Evolutionary conservation across 1,140 invertebrate genomes (phyloP).

Genomic region (Vollenhovia emeryi): DNA sequence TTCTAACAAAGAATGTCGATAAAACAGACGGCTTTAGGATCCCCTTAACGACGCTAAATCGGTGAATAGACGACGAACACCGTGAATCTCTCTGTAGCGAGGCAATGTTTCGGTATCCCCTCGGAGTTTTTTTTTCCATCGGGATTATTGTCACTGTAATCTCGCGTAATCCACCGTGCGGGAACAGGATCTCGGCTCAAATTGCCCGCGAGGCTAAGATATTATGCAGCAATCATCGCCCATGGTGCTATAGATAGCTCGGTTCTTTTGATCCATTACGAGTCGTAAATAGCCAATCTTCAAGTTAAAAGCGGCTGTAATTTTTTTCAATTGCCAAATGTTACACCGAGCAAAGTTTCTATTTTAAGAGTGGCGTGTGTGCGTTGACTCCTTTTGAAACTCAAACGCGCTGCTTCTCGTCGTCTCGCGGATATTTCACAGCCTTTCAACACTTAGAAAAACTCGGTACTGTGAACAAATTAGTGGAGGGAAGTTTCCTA

Average conservation of each 20-base stretch:
- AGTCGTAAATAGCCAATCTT: conserved; percentile 20
- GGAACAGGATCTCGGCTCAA: not conserved
- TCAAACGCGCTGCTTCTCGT: not conserved
- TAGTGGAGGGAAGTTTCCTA: too few species aligned
- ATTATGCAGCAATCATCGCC: not conserved
- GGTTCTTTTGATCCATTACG: not conserved
- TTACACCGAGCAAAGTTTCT: not conserved
- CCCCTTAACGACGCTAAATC: not conserved
- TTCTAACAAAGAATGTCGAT: too few species aligned
- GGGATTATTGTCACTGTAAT: not conserved
- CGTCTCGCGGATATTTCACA: not conserved
- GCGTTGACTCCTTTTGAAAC: not conserved
- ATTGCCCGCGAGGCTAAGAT: conserved; percentile 13
- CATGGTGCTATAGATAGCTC: conserved; percentile 4
- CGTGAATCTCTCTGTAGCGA: not conserved
- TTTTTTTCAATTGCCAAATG: not conserved
- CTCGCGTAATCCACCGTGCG: not conserved
- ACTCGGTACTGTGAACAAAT: not conserved
- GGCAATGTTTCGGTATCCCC: not conserved
- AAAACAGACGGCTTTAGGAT: too few species aligned
- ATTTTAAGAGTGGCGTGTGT: not conserved
- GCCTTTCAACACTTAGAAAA: not conserved
- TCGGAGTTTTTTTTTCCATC: not conserved
- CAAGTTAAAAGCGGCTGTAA: conserved; percentile 5
- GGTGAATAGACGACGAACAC: not conserved